Evolutionary conservation across 2,113 vertebrate genomes (phyloP).

Genomic region (Pterophyllum scalare): DNA sequence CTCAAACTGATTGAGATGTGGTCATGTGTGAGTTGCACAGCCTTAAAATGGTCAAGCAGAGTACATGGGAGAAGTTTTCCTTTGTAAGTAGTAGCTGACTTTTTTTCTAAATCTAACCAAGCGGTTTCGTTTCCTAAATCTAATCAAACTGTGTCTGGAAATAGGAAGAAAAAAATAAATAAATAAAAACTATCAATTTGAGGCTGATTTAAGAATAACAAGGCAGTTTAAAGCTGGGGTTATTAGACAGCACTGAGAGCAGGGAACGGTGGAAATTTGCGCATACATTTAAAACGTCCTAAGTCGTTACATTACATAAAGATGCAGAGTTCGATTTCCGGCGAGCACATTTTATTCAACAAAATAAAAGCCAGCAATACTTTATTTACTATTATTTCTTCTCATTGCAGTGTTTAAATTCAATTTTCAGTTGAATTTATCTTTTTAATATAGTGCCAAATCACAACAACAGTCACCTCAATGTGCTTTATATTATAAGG

Average conservation of each 20-base stretch:
- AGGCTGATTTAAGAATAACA: not conserved
- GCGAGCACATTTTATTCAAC: not conserved
- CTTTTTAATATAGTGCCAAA: too few species aligned
- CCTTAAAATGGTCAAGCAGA: too few species aligned
- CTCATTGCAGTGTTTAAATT: not conserved
- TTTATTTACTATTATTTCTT: not conserved
- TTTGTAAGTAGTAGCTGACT: not conserved
- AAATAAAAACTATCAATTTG: not conserved
- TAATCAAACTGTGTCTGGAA: not conserved
- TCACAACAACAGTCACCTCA: too few species aligned
- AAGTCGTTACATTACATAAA: not conserved
- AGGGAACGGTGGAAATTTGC: not conserved
- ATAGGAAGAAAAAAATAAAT: not conserved
- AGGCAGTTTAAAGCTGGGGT: not conserved
- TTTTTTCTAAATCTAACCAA: not conserved
- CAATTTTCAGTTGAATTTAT: too few species aligned
- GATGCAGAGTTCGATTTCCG: not conserved
- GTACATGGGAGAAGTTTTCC: not conserved
- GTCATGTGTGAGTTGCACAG: not conserved
- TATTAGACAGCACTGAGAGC: not conserved
- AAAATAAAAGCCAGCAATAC: conserved; percentile 47
- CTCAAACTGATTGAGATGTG: not conserved
- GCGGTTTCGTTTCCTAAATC: not conserved
- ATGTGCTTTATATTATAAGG: too few species aligned
- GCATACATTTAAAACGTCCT: not conserved